phyloP scores from a whole-genome alignment of 2,888 invertebrate species.

The Linnaemya vulpina region DNA sequence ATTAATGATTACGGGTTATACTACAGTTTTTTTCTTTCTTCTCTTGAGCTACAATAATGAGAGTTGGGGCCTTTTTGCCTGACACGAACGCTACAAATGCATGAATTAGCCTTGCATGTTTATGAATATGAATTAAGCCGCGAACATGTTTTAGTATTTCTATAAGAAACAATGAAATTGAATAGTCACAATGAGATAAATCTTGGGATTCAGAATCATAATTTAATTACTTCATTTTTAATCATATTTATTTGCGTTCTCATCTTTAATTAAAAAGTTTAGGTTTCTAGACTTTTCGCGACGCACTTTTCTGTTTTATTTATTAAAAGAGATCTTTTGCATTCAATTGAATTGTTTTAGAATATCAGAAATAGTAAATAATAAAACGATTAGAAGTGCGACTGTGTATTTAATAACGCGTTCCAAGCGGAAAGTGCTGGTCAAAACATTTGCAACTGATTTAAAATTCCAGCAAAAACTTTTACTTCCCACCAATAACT shows the following conservation, averaged over 20 bases:
- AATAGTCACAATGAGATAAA: not conserved
- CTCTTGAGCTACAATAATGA: no score
- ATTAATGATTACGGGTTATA: no score
- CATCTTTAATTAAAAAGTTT: not conserved
- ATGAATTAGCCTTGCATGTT: no score
- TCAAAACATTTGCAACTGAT: not conserved
- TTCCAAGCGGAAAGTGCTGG: not conserved
- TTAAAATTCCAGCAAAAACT: no score
- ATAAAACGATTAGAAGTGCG: not conserved
- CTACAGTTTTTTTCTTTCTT: no score
- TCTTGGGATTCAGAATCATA: not conserved
- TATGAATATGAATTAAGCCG: no score
- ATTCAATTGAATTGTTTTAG: not conserved
- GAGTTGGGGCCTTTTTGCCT: no score
- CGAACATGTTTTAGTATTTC: no score
- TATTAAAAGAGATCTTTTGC: not conserved
- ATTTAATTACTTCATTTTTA: not conserved
- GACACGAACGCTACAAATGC: no score
- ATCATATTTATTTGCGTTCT: not conserved
- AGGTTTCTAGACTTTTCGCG: not conserved
- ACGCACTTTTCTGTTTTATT: not conserved
- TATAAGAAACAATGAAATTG: not conserved
- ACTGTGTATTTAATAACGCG: not conserved
- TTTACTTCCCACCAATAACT: no score
- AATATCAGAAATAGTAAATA: not conserved